Base-by-base conservation (phyloP, 2,797 vertebrate species). In the Sebastes steindachneri region DNA sequence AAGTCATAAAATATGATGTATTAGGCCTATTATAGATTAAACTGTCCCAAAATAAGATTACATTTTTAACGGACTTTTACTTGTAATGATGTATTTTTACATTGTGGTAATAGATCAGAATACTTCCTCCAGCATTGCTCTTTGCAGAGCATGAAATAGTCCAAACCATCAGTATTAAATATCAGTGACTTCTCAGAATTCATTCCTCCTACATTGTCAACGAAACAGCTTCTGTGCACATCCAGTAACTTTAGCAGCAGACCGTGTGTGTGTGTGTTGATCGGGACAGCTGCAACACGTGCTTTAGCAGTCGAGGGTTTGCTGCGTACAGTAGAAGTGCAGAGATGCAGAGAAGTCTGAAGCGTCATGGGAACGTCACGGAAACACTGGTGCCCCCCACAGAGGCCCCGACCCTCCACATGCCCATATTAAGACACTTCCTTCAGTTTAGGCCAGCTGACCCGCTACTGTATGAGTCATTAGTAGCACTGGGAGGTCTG, bases 361-460 rank as follows among this genome's bases (percentile, higher is more conserved):
- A 77, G 80, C 29, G 51, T 92, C 92, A 91, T 10, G 82, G 35
- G 21, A 90, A 95, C 89, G 66, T 95, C 94, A 95, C 71, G 90
- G 96, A 96, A 96, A 96, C 86, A 89, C 77, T 88, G 85, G 84
- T 70, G 83, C 88, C 84, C 71, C 78, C 79, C 87, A 77, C 84
- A 84, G 69, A 77, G 86, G 58, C 80, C 78, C 51, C 4, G 54
- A 45, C 65, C 86, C 41, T 59, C 73, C 70, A 28, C 87, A 89
- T 88, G 79, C 83, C 94, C 94, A 89, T 95, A 95, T 95, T 94
- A 93, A 94, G 95, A 86, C 80, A 83, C 91, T 95, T 94, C 93
- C 93, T 95, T 88, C 81, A 82, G 45, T 85, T 81, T 26, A 71
- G 77, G 54, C 80, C 84, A 86, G 82, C 84, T 89, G 82, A 90